These are phyloP conservation scores for Stichodactyla mertensii DNA, from an alignment of 64 coral and sea anemone species.

Conservation along the genomic window DNA sequence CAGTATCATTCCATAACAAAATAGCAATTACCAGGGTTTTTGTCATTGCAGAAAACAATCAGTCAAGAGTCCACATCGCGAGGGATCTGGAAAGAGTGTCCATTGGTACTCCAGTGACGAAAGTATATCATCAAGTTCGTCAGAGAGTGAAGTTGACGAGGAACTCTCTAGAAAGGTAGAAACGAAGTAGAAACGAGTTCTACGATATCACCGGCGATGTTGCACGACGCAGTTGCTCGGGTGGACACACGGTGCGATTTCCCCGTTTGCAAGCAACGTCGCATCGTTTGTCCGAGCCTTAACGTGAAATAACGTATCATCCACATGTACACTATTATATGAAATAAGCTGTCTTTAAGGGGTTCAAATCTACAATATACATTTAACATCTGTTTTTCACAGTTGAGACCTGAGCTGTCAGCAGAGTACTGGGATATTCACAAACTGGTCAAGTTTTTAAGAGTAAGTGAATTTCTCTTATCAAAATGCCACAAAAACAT, in stretches of 20 bases:
- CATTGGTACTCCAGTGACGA: conserved; percentile 34
- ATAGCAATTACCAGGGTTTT: not conserved
- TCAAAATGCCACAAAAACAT: too few species aligned
- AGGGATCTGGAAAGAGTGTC: conserved; percentile 16
- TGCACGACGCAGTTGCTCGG: too few species aligned
- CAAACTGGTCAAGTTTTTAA: conserved; percentile 80
- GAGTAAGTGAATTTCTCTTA: conserved; percentile 18
- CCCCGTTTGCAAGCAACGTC: too few species aligned
- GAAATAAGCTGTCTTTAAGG: not conserved
- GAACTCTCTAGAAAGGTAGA: not conserved
- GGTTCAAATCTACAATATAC: not conserved
- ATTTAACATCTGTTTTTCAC: not conserved
- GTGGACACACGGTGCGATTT: too few species aligned
- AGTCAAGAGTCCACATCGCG: not conserved
- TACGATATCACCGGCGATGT: too few species aligned
- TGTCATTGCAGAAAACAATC: not conserved
- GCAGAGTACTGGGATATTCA: conserved; percentile 86
- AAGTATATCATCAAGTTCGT: not conserved
- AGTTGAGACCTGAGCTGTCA: conserved; percentile 55
- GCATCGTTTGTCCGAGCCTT: too few species aligned
- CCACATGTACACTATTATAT: too few species aligned
- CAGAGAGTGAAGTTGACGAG: conserved; percentile 10
- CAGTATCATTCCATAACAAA: not conserved
- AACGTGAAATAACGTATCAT: too few species aligned
- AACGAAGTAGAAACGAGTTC: too few species aligned